Conservation (phyloP, 2,797 vertebrate species). For the Craterocephalus amniculus region DNA sequence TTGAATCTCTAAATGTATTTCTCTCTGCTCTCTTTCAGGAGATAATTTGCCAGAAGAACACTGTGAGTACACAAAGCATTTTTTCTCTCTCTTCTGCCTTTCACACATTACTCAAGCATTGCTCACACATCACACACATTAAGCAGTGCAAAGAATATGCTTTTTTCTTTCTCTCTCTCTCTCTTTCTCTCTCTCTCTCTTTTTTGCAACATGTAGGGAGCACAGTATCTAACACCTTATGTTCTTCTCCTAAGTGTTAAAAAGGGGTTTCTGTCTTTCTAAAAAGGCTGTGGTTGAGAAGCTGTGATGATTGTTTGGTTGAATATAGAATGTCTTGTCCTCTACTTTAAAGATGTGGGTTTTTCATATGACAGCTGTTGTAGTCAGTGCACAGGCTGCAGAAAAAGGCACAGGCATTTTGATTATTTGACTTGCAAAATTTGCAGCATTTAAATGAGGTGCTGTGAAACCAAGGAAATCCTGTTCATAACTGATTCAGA, state of each 20-base stretch:
- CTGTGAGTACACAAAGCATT: constrained; percentile 87
- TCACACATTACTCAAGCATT: constrained; percentile 55
- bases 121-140: constrained; percentile 56
- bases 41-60: constrained; percentile 99
- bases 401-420: constrained; percentile 4
- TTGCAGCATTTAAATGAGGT: constrained; percentile 61
- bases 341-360: constrained; percentile 11
- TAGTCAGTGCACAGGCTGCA: constrained; percentile 25
- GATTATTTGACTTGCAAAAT: constrained; percentile 59
- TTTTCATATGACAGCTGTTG: constrained; percentile 22
- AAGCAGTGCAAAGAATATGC: constrained; percentile 56
- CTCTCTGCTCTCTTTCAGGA: constrained; percentile 84
- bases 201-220: constrained; percentile 18
- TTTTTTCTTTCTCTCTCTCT: constrained; percentile 17
- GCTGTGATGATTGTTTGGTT: constrained; percentile 31
- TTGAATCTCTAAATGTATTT: constrained; percentile 38
- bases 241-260: constrained; percentile 28
- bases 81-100: constrained; percentile 34
- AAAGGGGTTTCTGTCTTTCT: constrained; percentile 29
- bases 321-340: constrained; percentile 5
- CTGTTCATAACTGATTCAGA: constrained; percentile 20
- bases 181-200: too few species aligned
- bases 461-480: constrained; percentile 45
- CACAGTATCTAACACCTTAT: constrained; percentile 40
- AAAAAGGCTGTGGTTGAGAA: constrained; percentile 20